These are phyloP conservation scores for Mormyrus iriodes DNA, from an alignment of 2,113 vertebrate genomes.

Conservation along the genomic window DNA sequence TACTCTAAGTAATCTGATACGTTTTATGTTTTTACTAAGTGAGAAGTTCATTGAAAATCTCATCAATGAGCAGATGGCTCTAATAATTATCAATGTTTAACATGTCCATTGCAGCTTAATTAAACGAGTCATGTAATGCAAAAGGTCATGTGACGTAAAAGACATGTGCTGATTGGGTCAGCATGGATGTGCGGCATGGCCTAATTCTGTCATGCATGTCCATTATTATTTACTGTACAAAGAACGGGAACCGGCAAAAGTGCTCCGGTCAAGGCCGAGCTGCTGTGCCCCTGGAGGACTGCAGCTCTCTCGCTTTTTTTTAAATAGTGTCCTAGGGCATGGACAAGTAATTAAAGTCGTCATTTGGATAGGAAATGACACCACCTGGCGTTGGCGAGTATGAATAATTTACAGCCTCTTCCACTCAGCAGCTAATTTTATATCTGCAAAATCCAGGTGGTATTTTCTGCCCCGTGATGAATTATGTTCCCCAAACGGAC, in stretches of 20 bases:
- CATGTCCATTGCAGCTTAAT: background rate
- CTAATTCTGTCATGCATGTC: background rate
- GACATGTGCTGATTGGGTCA: background rate
- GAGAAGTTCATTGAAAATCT: background rate
- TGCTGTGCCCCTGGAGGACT: background rate
- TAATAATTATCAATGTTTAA: background rate
- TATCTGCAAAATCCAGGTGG: background rate
- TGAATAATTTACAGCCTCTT: background rate
- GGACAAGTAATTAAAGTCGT: background rate
- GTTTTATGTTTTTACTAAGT: background rate
- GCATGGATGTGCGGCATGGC: background rate
- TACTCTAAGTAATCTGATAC: background rate
- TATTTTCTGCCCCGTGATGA: background rate
- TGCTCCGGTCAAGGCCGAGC: background rate
- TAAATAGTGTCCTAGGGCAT: background rate
- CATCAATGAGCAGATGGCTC: background rate
- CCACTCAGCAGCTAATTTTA: background rate
- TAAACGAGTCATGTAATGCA: background rate
- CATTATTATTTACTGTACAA: background rate
- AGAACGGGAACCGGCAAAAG: background rate
- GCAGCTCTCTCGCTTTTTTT: background rate
- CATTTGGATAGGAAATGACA: background rate
- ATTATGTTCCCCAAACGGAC: background rate
- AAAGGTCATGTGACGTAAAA: background rate
- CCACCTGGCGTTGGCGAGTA: background rate